Percentiles rank a stretch among this genome's conserved stretches.
phyloP scores from a whole-genome alignment of 2,797 vertebrate genomes.

The Pelodytes ibericus region DNA sequence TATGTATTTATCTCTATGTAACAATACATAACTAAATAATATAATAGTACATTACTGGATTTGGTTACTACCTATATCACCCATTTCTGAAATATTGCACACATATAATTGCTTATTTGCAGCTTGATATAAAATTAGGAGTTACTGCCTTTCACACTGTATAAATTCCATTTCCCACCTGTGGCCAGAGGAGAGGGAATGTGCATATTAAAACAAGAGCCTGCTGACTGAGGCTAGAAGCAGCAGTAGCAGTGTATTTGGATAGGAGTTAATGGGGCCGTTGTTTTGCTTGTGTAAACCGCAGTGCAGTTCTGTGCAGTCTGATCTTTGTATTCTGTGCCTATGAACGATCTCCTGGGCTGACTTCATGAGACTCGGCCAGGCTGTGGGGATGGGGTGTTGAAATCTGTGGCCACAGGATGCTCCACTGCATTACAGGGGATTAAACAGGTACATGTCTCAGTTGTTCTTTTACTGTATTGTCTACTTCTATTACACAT shows the following conservation, averaged over 20 bases:
- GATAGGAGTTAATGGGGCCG: slow-evolving; percentile 49
- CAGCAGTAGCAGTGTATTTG: slow-evolving; percentile 10
- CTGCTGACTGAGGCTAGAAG: slow-evolving; percentile 16
- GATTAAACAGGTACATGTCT: slow-evolving; percentile 45
- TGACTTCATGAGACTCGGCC: not conserved
- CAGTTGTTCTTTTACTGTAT: not conserved
- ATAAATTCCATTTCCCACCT: slow-evolving; percentile 22
- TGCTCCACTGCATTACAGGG: slow-evolving; percentile 35
- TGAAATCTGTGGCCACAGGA: slow-evolving; percentile 28
- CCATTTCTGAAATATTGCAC: no score
- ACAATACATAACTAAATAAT: no score
- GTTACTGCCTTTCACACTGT: slow-evolving; percentile 23
- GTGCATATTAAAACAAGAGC: not conserved
- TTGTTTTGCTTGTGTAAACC: slow-evolving; percentile 40
- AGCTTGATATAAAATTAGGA: not conserved
- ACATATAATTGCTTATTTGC: not conserved
- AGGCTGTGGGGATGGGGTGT: slow-evolving; percentile 3
- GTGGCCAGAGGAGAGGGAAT: slow-evolving; percentile 16
- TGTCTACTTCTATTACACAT: not conserved
- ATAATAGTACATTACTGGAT: no score
- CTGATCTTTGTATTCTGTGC: slow-evolving; percentile 7
- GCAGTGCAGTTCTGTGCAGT: slow-evolving; percentile 9
- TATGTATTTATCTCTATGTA: no score
- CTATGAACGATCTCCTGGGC: not conserved
- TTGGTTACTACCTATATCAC: no score